Conservation (phyloP, 2,797 vertebrate genomes). For the Enteromius thamalakanensis region DNA sequence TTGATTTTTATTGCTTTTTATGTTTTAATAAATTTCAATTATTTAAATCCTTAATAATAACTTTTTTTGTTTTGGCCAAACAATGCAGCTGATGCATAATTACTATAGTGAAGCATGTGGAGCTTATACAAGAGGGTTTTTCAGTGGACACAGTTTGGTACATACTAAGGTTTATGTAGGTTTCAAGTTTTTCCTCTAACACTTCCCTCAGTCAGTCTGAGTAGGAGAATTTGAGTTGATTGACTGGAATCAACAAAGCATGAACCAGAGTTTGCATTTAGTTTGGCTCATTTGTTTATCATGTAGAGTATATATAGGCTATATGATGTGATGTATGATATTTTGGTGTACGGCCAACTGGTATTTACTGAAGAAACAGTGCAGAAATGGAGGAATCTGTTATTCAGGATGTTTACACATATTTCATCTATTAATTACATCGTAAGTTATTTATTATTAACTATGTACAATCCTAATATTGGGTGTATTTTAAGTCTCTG, state of each 20-base stretch:
- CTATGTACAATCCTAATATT: not conserved
- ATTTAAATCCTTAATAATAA: not conserved
- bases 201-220: not conserved
- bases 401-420: conserved; percentile 2
- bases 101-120: not conserved
- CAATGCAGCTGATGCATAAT: not conserved
- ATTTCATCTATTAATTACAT: not conserved
- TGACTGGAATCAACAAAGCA: conserved; percentile 9
- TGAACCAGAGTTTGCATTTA: not conserved
- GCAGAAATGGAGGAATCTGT: not conserved
- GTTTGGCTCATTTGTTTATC: not conserved
- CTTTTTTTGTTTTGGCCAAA: not conserved
- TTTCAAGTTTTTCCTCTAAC: conserved; percentile 7
- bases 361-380: not conserved
- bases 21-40: not conserved
- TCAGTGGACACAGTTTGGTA: not conserved
- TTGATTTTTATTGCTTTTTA: not conserved
- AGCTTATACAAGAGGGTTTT: not conserved
- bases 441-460: not conserved
- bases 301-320: not conserved
- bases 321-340: not conserved
- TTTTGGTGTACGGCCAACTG: not conserved
- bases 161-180: too few species aligned
- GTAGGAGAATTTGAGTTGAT: not conserved
- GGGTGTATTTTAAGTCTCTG: not conserved